These are phyloP conservation scores for Mylabris sibirica DNA, from an alignment of 2,888 invertebrate species.

Conservation along the genomic window DNA sequence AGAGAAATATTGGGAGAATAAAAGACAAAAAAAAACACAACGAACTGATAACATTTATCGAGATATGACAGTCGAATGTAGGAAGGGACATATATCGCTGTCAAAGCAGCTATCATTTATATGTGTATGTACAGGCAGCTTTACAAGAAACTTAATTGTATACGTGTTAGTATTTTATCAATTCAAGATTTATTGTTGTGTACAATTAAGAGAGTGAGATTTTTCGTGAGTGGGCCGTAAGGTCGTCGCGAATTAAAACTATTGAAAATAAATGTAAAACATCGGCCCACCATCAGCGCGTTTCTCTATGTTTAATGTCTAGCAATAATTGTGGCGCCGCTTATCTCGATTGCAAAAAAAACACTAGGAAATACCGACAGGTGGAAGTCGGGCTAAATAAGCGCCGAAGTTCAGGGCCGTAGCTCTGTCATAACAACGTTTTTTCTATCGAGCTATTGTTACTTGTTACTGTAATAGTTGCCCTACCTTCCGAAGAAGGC, in stretches of 20 bases:
- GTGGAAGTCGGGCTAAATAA: background rate
- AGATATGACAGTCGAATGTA: conserved; percentile 43
- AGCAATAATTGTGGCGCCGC: background rate
- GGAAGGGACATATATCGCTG: conserved; percentile 50
- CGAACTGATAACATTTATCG: conserved; percentile 30
- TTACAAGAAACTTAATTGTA: conserved; percentile 52
- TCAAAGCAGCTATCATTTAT: conserved; percentile 48
- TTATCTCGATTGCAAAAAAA: background rate
- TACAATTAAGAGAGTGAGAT: conserved; percentile 45
- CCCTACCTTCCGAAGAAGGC: no score
- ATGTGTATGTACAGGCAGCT: conserved; percentile 46
- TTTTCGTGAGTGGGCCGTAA: conserved; percentile 46
- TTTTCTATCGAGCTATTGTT: no score
- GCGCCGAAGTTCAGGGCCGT: background rate
- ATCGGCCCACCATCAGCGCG: conserved; percentile 18
- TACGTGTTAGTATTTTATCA: conserved; percentile 53
- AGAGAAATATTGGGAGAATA: conserved; percentile 7
- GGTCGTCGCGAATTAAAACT: conserved; percentile 47
- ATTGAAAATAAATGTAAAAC: conserved; percentile 18
- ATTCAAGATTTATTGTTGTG: conserved; percentile 51
- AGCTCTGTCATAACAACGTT: no score
- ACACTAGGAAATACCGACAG: background rate
- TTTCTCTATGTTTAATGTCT: conserved; percentile 5
- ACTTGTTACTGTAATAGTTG: no score
- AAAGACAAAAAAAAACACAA: background rate